phyloP scores from a whole-genome alignment of 2,888 invertebrate genomes.

The Lycaena phlaeas region DNA sequence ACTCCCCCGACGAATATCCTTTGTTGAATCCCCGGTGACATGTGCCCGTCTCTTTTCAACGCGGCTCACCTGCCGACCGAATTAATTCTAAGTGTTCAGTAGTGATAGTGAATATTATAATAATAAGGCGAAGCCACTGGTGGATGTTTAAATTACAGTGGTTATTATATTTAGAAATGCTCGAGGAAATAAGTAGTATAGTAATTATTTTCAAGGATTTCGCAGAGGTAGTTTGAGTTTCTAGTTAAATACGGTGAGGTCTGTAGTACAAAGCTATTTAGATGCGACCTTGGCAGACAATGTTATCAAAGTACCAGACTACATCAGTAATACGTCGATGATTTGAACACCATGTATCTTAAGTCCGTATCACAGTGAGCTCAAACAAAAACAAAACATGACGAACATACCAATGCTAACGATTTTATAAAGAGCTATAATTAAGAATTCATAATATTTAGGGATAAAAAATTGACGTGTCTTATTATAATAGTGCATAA shows the following conservation, averaged over 20 bases:
- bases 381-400: too few relatives aligned
- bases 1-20: constrained; percentile 39
- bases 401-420: too few relatives aligned
- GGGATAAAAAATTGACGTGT: neutral
- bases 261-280: constrained; percentile 57
- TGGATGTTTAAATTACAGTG: constrained; percentile 12
- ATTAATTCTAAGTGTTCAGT: constrained; percentile 32
- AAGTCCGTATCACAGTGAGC: too few relatives aligned
- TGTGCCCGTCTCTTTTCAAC: constrained; percentile 62
- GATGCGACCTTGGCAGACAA: constrained; percentile 53
- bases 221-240: constrained; percentile 26
- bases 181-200: constrained; percentile 27
- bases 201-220: constrained; percentile 26
- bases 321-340: constrained; percentile 22
- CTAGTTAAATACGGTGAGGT: constrained; percentile 31
- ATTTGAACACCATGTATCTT: too few relatives aligned
- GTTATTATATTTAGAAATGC: constrained; percentile 25
- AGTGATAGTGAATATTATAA: constrained; percentile 11
- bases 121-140: constrained; percentile 12
- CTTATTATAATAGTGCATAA: constrained; percentile 5
- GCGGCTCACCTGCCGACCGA: constrained; percentile 36
- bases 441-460: neutral
- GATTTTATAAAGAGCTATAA: too few relatives aligned
- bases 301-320: constrained; percentile 47
- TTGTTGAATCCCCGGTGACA: constrained; percentile 62